Evolutionary conservation across 2,888 invertebrate species (phyloP).

Genomic region (Allophyes oxyacanthae): DNA sequence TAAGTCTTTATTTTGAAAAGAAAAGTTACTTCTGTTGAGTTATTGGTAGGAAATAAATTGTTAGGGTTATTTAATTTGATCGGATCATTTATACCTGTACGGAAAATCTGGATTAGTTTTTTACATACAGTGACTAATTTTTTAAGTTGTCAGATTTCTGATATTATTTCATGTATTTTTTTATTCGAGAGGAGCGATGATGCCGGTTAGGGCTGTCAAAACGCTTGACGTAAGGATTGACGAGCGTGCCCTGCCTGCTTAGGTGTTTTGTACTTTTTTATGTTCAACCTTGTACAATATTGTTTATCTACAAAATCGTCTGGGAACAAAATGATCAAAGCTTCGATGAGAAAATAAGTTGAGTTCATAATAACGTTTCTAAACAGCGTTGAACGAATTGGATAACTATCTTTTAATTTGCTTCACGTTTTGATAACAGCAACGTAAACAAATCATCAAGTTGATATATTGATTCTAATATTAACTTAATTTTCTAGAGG

Average conservation of each 20-base stretch:
- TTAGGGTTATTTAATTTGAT: slow-evolving; percentile 26
- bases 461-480: no score
- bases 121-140: slow-evolving; percentile 48
- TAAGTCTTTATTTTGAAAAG: no score
- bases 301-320: slow-evolving; percentile 70
- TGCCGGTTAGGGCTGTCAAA: slow-evolving; percentile 88
- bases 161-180: slow-evolving; percentile 72
- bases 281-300: slow-evolving; percentile 78
- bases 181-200: slow-evolving; percentile 74
- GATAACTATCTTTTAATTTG: slow-evolving; percentile 25
- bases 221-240: slow-evolving; percentile 86
- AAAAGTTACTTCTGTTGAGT: no score
- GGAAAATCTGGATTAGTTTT: slow-evolving; percentile 50
- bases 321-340: slow-evolving; percentile 60
- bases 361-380: slow-evolving; percentile 38
- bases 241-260: slow-evolving; percentile 78
- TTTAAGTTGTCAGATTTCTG: slow-evolving; percentile 57
- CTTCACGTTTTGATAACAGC: slow-evolving; percentile 13
- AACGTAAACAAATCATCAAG: not conserved
- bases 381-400: slow-evolving; percentile 20
- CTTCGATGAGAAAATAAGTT: slow-evolving; percentile 51
- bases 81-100: slow-evolving; percentile 36
- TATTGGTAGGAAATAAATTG: slow-evolving; percentile 25
- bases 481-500: no score
- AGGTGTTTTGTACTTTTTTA: slow-evolving; percentile 80